Evolutionary conservation across 1,140 invertebrate species (phyloP).

Genomic region (Pomacea maculata): DNA sequence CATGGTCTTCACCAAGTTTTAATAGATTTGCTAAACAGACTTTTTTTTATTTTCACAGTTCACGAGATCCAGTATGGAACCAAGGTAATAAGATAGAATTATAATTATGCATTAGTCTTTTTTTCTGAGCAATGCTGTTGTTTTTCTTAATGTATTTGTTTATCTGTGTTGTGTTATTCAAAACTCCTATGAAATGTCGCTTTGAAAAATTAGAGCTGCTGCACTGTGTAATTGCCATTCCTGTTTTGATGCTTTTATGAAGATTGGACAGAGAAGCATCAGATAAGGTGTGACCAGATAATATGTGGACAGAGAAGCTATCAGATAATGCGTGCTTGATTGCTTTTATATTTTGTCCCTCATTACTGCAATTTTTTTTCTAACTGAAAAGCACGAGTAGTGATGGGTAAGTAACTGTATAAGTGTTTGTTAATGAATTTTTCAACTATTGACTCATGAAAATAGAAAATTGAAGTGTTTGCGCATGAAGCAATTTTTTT

Average conservation of each 20-base stretch:
- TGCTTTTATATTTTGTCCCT: neutral
- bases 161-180: neutral
- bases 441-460: neutral
- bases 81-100: constrained; percentile 29
- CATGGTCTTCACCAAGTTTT: neutral
- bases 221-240: too few species aligned
- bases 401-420: neutral
- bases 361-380: neutral
- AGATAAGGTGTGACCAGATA: too few species aligned
- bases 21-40: neutral
- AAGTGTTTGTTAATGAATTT: neutral
- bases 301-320: neutral
- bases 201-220: neutral
- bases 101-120: neutral
- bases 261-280: neutral
- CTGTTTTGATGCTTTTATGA: neutral
- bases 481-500: too few species aligned
- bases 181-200: neutral
- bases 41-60: constrained; percentile 33
- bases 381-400: neutral
- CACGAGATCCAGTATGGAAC: constrained; percentile 39
- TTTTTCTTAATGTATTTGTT: neutral
- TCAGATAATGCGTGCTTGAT: neutral
- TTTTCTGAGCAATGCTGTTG: too few species aligned
- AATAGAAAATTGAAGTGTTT: neutral